Percentiles rank a stretch among this genome's conserved stretches.
phyloP scores from a whole-genome alignment of 1,140 invertebrate species.

The Eubasilissa regina region DNA sequence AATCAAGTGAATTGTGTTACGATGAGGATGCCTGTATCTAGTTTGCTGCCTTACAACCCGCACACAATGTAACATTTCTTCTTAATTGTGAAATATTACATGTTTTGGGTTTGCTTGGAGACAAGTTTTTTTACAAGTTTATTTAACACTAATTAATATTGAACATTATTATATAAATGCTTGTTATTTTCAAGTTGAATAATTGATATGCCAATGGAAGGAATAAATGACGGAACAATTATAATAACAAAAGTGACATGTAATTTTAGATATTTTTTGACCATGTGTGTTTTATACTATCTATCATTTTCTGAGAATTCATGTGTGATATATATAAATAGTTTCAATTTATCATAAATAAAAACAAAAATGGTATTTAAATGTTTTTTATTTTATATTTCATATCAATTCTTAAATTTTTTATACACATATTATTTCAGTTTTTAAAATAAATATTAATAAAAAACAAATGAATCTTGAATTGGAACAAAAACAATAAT shows the following conservation, averaged over 20 bases:
- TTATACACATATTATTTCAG: too few relatives aligned
- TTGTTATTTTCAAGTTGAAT: slow-evolving; percentile 13
- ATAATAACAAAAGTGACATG: neutral
- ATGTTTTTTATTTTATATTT: slow-evolving; percentile 1
- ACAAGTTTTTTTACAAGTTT: neutral
- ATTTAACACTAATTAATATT: slow-evolving; percentile 7
- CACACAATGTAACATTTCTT: too few relatives aligned
- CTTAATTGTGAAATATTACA: too few relatives aligned
- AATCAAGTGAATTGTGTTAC: too few relatives aligned
- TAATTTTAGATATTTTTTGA: neutral
- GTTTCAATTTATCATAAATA: slow-evolving; percentile 20
- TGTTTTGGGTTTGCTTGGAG: too few relatives aligned
- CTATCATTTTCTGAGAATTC: neutral
- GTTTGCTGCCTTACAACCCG: too few relatives aligned
- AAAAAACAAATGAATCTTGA: too few relatives aligned
- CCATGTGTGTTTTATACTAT: slow-evolving; percentile 9
- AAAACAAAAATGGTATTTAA: neutral
- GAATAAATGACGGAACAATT: neutral
- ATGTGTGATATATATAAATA: slow-evolving; percentile 5
- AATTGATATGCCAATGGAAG: neutral
- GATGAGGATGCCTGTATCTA: too few relatives aligned
- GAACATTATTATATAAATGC: neutral
- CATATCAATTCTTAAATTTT: neutral
- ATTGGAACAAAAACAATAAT: too few relatives aligned
- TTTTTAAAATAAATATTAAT: too few relatives aligned